These are phyloP conservation scores for Folsomia candida DNA, from an alignment of 2,888 invertebrate genomes.

Conservation along the genomic window DNA sequence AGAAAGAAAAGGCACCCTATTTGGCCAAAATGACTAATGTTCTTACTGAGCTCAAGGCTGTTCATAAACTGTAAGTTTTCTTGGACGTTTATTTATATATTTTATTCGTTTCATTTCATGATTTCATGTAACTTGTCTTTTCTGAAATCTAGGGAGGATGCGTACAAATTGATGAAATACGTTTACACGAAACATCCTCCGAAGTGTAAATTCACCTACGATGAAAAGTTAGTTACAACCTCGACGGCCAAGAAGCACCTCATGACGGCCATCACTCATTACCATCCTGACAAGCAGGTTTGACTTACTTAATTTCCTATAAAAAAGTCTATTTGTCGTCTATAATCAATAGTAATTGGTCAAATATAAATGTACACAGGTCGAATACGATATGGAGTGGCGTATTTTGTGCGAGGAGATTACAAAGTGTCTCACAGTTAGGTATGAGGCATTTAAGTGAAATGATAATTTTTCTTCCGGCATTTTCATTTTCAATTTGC, in stretches of 20 bases:
- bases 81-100: too few relatives aligned
- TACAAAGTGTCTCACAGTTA: conserved; percentile 15
- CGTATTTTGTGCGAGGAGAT: conserved; percentile 17
- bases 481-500: background rate
- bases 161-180: conserved; percentile 6
- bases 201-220: background rate
- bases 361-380: too few relatives aligned
- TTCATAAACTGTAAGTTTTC: background rate
- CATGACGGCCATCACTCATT: conserved; percentile 14
- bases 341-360: too few relatives aligned
- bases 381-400: conserved; percentile 14
- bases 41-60: background rate
- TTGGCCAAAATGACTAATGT: conserved; percentile 8
- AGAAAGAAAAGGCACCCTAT: conserved; percentile 6
- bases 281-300: conserved; percentile 22
- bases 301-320: too few relatives aligned
- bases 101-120: too few relatives aligned
- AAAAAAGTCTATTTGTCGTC: too few relatives aligned
- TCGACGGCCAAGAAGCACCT: background rate
- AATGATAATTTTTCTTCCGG: background rate
- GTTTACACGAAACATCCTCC: conserved; percentile 17
- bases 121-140: background rate
- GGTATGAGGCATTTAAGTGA: conserved; percentile 17
- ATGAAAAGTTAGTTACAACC: background rate
- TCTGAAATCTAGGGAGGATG: background rate